These are phyloP conservation scores for Steinernema khuongi DNA, from an alignment of 1,140 invertebrate species.

Conservation along the genomic window DNA sequence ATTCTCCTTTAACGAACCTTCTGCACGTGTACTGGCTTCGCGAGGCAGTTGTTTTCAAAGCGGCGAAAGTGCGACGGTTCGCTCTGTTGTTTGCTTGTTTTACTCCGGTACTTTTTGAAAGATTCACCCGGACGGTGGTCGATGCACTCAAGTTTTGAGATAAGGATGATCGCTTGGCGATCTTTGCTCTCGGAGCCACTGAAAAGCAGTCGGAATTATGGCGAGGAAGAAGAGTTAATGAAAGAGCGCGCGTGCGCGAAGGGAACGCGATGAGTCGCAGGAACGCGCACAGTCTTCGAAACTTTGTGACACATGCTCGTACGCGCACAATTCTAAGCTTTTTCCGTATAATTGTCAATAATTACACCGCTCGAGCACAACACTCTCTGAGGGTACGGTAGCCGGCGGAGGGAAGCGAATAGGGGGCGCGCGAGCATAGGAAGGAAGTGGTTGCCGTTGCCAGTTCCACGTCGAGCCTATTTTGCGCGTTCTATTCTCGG, in stretches of 20 bases:
- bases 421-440: background rate
- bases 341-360: background rate
- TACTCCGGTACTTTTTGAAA: background rate
- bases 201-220: background rate
- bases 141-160: background rate
- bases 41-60: background rate
- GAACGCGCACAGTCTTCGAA: background rate
- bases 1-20: background rate
- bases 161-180: conserved; percentile 1
- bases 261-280: background rate
- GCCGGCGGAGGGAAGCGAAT: background rate
- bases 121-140: background rate
- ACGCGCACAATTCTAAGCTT: background rate
- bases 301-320: background rate
- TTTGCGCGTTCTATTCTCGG: background rate
- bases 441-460: background rate
- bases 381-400: background rate
- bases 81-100: background rate
- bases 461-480: background rate
- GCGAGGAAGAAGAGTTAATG: background rate
- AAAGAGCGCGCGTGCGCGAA: background rate
- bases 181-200: conserved; percentile 16
- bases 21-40: background rate
- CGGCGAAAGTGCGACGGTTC: background rate
- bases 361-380: background rate